phyloP scores from a whole-genome alignment of 53 echinoderm and acorn worm species.

The Apostichopus leukothele region DNA sequence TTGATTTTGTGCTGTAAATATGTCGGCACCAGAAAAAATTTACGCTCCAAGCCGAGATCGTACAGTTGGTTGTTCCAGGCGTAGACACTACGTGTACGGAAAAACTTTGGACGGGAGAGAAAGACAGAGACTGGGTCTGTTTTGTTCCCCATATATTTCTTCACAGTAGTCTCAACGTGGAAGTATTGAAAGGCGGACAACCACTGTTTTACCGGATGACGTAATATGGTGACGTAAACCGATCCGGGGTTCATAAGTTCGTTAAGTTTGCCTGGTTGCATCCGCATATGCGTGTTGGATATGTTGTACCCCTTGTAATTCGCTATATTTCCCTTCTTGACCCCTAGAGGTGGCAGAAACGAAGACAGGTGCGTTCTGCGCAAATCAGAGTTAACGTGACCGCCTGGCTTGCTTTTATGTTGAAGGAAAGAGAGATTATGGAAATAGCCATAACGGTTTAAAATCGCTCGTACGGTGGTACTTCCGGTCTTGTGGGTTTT shows the following conservation, averaged over 20 bases:
- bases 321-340: constrained; percentile 22
- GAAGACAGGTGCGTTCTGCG: not conserved
- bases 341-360: constrained; percentile 62
- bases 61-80: constrained; percentile 63
- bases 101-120: constrained; percentile 42
- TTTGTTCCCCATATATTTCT: not conserved
- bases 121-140: constrained; percentile 45
- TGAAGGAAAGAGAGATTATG: constrained; percentile 52
- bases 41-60: constrained; percentile 59
- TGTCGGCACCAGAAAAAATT: constrained; percentile 27
- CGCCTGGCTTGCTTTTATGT: constrained; percentile 35
- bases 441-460: constrained; percentile 56
- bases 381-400: constrained; percentile 49
- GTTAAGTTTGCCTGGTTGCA: constrained; percentile 37
- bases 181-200: constrained; percentile 65
- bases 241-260: constrained; percentile 59
- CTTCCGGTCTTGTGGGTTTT: constrained; percentile 73
- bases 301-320: constrained; percentile 59
- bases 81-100: constrained; percentile 48
- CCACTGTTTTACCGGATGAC: constrained; percentile 59
- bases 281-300: constrained; percentile 52
- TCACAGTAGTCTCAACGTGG: constrained; percentile 41
- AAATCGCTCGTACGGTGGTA: constrained; percentile 51
- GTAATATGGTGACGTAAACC: constrained; percentile 58
- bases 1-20: constrained; percentile 47